A percentile compares a stretch with the other conserved stretches of the same genome.
phyloP scores from a whole-genome alignment of 2,113 vertebrate species.

The Leiothrix lutea region DNA sequence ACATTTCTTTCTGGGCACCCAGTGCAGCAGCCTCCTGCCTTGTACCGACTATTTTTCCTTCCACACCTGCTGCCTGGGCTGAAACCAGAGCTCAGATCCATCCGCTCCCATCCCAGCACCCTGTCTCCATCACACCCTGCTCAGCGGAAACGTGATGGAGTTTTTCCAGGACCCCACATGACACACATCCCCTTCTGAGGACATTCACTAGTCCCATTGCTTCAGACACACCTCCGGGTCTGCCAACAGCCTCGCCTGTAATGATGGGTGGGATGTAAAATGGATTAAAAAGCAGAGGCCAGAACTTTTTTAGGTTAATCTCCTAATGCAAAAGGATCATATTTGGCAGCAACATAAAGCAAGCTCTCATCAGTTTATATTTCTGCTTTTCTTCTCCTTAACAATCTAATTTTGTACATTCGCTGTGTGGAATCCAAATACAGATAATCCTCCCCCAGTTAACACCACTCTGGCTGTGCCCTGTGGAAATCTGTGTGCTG shows the following conservation, averaged over 20 bases:
- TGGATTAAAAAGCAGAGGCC: background rate
- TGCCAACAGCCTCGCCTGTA: background rate
- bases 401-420: background rate
- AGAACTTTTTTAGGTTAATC: background rate
- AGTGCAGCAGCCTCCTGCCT: background rate
- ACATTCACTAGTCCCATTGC: accelerated
- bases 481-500: background rate
- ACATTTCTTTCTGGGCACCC: background rate
- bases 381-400: conserved; percentile 27
- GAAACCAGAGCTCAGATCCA: background rate
- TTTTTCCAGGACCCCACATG: background rate
- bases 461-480: background rate
- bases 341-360: conserved; percentile 9
- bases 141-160: background rate
- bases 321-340: background rate
- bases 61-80: background rate
- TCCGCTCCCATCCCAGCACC: background rate
- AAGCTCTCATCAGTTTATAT: background rate
- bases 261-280: background rate
- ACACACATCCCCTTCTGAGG: background rate
- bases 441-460: background rate
- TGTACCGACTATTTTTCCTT: background rate
- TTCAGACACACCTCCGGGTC: background rate
- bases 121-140: background rate
- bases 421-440: background rate